These are phyloP conservation scores for Daktulosphaira vitifoliae DNA, from an alignment of 1,140 invertebrate genomes.

Conservation along the genomic window DNA sequence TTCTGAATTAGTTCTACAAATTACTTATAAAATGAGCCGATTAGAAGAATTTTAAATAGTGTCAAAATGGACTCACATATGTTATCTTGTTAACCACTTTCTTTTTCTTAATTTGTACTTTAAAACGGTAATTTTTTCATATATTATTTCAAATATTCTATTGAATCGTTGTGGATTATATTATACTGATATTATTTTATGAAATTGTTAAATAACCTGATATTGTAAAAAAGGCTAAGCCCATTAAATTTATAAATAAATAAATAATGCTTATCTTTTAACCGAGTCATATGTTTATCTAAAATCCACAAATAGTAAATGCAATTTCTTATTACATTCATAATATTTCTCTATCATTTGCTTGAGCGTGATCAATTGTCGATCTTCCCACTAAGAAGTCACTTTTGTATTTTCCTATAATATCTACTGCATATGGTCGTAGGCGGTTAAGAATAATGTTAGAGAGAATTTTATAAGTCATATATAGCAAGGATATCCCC, in stretches of 20 bases:
- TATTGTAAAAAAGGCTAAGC: too few relatives aligned
- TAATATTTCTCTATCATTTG: slow-evolving; percentile 20
- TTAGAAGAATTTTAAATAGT: too few relatives aligned
- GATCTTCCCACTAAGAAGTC: slow-evolving; percentile 2
- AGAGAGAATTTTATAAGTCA: slow-evolving; percentile 25
- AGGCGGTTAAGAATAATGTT: slow-evolving; percentile 3
- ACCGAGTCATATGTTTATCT: slow-evolving; percentile 15
- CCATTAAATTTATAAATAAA: too few relatives aligned
- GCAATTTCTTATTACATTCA: not conserved
- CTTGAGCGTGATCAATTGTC: slow-evolving; percentile 22
- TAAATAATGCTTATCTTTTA: slow-evolving; percentile 2
- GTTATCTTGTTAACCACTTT: too few relatives aligned
- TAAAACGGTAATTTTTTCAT: too few relatives aligned
- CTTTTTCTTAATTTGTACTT: too few relatives aligned
- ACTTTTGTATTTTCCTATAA: slow-evolving; percentile 2
- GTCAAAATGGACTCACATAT: too few relatives aligned
- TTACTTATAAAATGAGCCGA: too few relatives aligned
- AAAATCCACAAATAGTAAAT: slow-evolving; percentile 17
- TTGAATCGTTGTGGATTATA: too few relatives aligned
- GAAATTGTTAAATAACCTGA: too few relatives aligned
- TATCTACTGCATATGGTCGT: not conserved
- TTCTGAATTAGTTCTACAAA: not conserved
- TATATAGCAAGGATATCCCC: slow-evolving; percentile 35
- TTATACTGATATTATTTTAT: too few relatives aligned
- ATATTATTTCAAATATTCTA: too few relatives aligned